A percentile compares a stretch with the other conserved stretches of the same genome.
phyloP scores from a whole-genome alignment of 23 tunicate species.

The Phallusia fumigata region DNA sequence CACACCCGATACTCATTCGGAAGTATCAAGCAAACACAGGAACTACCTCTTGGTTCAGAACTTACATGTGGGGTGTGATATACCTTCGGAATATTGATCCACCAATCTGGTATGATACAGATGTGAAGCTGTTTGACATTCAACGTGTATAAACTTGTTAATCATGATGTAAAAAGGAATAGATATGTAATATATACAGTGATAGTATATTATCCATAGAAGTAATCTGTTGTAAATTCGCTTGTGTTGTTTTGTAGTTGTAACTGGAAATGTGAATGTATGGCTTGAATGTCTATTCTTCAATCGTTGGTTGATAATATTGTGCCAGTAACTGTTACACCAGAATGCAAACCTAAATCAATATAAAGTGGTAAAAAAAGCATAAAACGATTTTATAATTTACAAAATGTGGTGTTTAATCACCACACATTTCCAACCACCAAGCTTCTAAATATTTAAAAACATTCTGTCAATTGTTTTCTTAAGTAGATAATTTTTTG shows the following conservation, averaged over 20 bases:
- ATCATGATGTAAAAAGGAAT: no score
- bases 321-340: no score
- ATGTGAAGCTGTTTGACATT: slow-evolving; percentile 96
- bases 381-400: no score
- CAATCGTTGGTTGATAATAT: no score
- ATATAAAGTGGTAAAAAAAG: no score
- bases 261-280: neutral
- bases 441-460: no score
- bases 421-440: no score
- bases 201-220: neutral
- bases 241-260: neutral
- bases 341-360: no score
- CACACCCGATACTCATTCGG: slow-evolving; percentile 95
- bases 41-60: slow-evolving; percentile 93
- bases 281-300: no score
- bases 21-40: slow-evolving; percentile 96
- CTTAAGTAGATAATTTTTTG: no score
- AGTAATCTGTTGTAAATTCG: neutral
- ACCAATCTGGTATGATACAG: slow-evolving; percentile 99
- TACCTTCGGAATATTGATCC: slow-evolving; percentile 94
- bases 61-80: slow-evolving; percentile 99
- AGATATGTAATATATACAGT: neutral
- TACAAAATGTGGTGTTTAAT: no score
- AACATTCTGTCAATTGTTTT: no score
- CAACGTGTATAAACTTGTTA: slow-evolving; percentile 75